phyloP scores from a whole-genome alignment of 1,140 invertebrate genomes.

The Lepidurus couesii region DNA sequence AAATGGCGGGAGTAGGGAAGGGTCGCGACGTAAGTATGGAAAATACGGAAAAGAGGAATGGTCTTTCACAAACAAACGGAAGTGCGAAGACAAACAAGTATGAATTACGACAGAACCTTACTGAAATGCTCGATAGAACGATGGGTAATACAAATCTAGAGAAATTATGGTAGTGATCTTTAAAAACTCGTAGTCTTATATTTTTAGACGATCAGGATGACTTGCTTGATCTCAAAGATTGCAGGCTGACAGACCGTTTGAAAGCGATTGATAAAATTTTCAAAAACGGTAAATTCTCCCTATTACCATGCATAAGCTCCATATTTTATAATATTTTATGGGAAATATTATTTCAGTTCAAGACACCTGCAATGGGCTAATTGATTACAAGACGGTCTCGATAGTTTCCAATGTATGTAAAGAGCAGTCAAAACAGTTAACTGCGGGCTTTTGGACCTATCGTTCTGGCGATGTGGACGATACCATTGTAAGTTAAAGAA shows the following conservation, averaged over 20 bases:
- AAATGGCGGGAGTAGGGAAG: neutral
- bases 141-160: neutral
- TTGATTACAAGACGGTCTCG: neutral
- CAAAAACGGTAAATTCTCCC: neutral
- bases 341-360: neutral
- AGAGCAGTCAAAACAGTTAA: neutral
- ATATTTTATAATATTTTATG: neutral
- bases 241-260: neutral
- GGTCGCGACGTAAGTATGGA: neutral
- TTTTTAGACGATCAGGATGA: neutral
- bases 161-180: neutral
- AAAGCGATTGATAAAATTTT: neutral
- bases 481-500: neutral
- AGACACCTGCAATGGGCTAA: neutral
- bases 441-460: neutral
- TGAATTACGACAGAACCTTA: neutral
- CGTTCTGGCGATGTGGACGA: neutral
- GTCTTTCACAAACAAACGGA: neutral
- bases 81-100: neutral
- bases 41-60: neutral
- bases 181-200: neutral
- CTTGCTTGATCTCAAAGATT: neutral
- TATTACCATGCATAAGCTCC: neutral
- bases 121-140: neutral
- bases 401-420: neutral